A percentile compares a stretch with the other conserved stretches of the same genome.
phyloP scores from a whole-genome alignment of 1,140 invertebrate genomes.

The Drosophila erecta region DNA sequence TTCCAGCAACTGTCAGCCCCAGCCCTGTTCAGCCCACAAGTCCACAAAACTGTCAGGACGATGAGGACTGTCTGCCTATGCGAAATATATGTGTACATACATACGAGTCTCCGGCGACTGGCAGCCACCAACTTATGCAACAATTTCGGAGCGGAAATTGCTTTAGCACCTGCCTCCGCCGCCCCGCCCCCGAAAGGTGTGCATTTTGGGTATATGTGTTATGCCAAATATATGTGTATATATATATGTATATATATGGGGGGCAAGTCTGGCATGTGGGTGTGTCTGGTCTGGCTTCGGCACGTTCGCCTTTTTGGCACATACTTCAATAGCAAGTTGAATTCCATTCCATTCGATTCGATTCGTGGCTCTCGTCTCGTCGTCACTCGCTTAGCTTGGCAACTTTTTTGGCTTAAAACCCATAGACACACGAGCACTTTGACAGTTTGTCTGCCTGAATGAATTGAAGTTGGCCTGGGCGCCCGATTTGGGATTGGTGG shows the following conservation, averaged over 20 bases:
- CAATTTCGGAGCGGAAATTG: constrained; percentile 82
- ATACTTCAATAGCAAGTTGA: constrained; percentile 80
- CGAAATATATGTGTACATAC: constrained; percentile 61
- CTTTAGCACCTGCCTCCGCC: constrained; percentile 76
- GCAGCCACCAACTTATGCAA: constrained; percentile 76
- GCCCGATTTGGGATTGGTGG: constrained; percentile 1
- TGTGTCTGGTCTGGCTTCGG: constrained; percentile 22
- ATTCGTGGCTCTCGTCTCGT: constrained; percentile 66
- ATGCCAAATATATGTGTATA: constrained; percentile 9
- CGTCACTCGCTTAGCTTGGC: constrained; percentile 72
- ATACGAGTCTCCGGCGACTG: constrained; percentile 34
- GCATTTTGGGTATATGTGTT: constrained; percentile 23
- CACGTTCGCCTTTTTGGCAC: constrained; percentile 80
- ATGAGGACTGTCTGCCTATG: constrained; percentile 70
- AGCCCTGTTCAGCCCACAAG: constrained; percentile 45
- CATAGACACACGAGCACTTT: constrained; percentile 49
- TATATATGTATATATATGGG: constrained; percentile 14
- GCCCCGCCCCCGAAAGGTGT: constrained; percentile 21
- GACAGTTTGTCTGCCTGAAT: constrained; percentile 74
- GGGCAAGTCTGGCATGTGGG: constrained; percentile 8
- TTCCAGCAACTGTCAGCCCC: constrained; percentile 58
- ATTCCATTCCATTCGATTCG: constrained; percentile 74
- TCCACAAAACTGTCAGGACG: constrained; percentile 75
- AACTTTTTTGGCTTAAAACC: constrained; percentile 69
- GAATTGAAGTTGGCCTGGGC: constrained; percentile 18